Base-by-base conservation (phyloP, 1,140 invertebrate genomes). In the Nebria ingens region DNA sequence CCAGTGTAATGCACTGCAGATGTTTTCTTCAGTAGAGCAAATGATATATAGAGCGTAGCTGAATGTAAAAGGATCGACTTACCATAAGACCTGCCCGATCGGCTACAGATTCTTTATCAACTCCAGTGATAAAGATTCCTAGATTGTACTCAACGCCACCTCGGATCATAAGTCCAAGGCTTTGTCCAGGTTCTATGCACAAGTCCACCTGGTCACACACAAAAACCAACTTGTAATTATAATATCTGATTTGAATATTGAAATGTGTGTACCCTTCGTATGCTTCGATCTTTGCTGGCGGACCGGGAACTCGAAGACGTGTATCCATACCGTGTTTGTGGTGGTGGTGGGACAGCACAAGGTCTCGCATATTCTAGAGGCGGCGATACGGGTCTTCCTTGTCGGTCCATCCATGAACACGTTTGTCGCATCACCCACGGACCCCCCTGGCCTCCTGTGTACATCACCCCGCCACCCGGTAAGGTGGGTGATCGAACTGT, bases 71-170 rank as follows among this genome's bases (percentile, higher is more conserved):
- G 2, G 11, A 20, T 21, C 21, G 21, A 70, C 72, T 81, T 72
- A 93, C 92, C 86, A 93, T 82, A 1, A 97, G 78, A 21, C 92
- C 92, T 51, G 87, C 86, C 64, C 87, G 80, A 65, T 94, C 90
- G 1, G 92, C 92, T 0, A 93, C 88, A 21, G 91, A 95, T 61
- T 90, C 87, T 63, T 87, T 86, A 70, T 96, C 93, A 12, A 97
- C 90, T 1, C 92, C 92, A 1, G 93, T 95, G 57, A 97, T 86
- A 72, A 94, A 97, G 66, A 97, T 94, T 1, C 93, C 93, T 38
- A 96, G 79, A 59, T 90, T 93, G 72, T 94, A 96, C 68, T 97
- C 93, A 19, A 89, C 79, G 1, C 93, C 93, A 19, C 93, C 93
- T 52, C 93, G 75, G 53, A 97, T 95, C 89, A 94, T 93, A 56